These are phyloP conservation scores for Pandemis heparana DNA, from an alignment of 2,888 invertebrate genomes.

Conservation along the genomic window DNA sequence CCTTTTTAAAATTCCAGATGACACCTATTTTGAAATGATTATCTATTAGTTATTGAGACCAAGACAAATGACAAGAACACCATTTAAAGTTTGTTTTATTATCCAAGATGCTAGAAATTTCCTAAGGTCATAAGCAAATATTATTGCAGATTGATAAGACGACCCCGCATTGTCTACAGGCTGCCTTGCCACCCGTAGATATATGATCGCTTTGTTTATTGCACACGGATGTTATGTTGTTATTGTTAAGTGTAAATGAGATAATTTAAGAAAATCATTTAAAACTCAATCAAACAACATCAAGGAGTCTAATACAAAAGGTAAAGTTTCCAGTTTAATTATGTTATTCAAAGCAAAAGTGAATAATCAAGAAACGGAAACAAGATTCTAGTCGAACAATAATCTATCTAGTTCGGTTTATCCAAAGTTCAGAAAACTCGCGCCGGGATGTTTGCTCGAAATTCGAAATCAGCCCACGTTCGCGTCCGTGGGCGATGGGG, in stretches of 20 bases:
- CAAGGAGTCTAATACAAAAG: slow-evolving; percentile 11
- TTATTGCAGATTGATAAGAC: slow-evolving; percentile 66
- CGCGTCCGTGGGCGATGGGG: slow-evolving; percentile 57
- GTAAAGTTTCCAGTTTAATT: neutral
- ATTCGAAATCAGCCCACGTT: slow-evolving; percentile 53
- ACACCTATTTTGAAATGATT: neutral
- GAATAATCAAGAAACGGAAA: slow-evolving; percentile 19
- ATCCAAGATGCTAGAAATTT: slow-evolving; percentile 55
- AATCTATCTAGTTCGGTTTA: slow-evolving; percentile 32
- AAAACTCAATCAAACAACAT: slow-evolving; percentile 25
- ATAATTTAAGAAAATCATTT: slow-evolving; percentile 8
- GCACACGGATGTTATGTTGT: slow-evolving; percentile 48
- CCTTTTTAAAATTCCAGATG: neutral
- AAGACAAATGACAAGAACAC: neutral
- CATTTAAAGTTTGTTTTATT: slow-evolving; percentile 28
- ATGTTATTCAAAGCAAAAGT: slow-evolving; percentile 9
- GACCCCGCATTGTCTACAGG: slow-evolving; percentile 72
- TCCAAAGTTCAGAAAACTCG: slow-evolving; percentile 25
- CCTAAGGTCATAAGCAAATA: slow-evolving; percentile 71
- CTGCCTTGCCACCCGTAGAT: slow-evolving; percentile 43
- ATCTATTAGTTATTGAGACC: neutral
- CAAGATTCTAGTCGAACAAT: slow-evolving; percentile 37
- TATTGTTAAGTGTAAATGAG: slow-evolving; percentile 37
- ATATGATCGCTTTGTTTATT: slow-evolving; percentile 43
- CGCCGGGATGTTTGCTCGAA: slow-evolving; percentile 30